Evolutionary conservation across 2,113 vertebrate species (phyloP).

Genomic region (Aspidoscelis tigris): DNA sequence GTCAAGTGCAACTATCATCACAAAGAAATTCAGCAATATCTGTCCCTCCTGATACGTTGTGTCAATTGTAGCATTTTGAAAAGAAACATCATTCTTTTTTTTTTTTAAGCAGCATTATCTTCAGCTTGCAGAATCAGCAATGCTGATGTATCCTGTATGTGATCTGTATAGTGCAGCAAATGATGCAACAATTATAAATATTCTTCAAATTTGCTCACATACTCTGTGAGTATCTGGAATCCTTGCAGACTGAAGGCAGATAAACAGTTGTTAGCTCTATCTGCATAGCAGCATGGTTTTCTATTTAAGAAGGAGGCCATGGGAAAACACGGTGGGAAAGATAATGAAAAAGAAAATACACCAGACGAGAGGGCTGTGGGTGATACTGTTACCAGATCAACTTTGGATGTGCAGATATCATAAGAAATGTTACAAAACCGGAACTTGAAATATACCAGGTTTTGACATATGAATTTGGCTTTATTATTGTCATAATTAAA

Average conservation of each 20-base stretch:
- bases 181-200: constrained; percentile 22
- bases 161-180: background rate
- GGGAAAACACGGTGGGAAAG: constrained; percentile 46
- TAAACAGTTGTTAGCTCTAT: constrained; percentile 5
- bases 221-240: background rate
- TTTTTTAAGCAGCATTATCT: background rate
- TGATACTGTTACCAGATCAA: too few relatives aligned
- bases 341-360: constrained; percentile 20
- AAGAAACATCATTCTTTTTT: background rate
- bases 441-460: too few relatives aligned
- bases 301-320: background rate
- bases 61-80: constrained; percentile 17
- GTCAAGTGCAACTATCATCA: background rate
- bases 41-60: background rate
- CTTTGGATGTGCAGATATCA: too few relatives aligned
- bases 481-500: too few relatives aligned
- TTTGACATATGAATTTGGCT: too few relatives aligned
- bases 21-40: background rate
- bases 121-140: background rate
- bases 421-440: too few relatives aligned
- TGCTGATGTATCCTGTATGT: background rate
- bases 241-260: constrained; percentile 3
- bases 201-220: constrained; percentile 16
- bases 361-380: constrained; percentile 16
- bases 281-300: constrained; percentile 18